phyloP scores from a whole-genome alignment of 2,113 vertebrate species.

The Strix aluco region DNA sequence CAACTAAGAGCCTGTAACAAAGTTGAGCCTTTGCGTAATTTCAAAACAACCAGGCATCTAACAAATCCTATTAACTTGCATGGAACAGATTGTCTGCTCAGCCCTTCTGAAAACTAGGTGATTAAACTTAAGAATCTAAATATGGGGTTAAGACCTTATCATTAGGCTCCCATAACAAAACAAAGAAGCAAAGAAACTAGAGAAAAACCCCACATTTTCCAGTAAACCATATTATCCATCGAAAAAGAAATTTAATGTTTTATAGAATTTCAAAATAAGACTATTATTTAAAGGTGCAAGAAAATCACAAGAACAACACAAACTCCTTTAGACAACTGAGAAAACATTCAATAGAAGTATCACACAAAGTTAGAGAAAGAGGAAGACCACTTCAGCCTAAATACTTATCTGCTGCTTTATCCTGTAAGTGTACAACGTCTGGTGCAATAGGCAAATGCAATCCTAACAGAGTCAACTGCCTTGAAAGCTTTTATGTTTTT shows the following conservation, averaged over 20 bases:
- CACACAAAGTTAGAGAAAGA: not conserved
- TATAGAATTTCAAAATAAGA: not conserved
- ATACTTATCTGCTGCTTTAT: not conserved
- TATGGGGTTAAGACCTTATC: not conserved
- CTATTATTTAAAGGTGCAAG: not conserved
- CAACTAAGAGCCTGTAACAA: not conserved
- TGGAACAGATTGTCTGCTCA: not conserved
- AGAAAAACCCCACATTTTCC: not conserved
- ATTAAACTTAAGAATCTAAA: not conserved
- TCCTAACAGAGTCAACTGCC: not conserved
- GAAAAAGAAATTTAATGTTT: not conserved
- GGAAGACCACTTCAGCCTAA: not conserved
- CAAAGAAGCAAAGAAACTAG: not conserved
- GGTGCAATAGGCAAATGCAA: not conserved
- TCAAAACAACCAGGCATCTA: not conserved
- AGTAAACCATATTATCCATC: not conserved
- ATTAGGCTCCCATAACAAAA: not conserved
- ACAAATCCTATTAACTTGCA: not conserved
- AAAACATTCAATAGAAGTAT: not conserved
- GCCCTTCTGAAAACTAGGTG: not conserved
- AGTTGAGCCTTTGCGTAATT: not conserved
- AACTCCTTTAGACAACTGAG: not conserved
- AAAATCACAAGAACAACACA: not conserved
- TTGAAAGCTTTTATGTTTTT: constrained; percentile 6
- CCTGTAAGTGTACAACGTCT: not conserved